Evolutionary conservation across 2,113 vertebrate species (phyloP), one percentile per base, ranked within the genome.

Genomic region (Dromaius novaehollandiae): DNA sequence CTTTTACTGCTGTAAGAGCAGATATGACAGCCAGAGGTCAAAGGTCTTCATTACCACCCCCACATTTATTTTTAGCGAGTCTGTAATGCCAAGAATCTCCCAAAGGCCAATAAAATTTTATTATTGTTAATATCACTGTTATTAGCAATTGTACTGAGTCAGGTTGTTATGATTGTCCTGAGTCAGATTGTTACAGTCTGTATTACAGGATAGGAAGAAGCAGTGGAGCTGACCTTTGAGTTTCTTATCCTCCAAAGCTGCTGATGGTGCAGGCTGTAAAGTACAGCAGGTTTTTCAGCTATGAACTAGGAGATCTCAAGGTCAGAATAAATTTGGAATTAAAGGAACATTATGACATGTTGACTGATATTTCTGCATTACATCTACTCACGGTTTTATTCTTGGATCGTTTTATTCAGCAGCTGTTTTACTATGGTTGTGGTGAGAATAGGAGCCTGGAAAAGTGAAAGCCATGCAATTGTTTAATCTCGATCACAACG

Each of bases 171-270:
- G 7, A 64, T 70, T 93, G 36, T 95, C 85, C 89, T 93, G 93
- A 85, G 76, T 96, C 90, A 96, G 92, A 70, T 83, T 93, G 91
- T 96, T 94, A 96, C 68, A 91, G 76, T 90, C n/a, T 61, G 22
- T 58, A 5, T 80, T 85, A 73, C 4, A 21, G 88, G 55, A 80
- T 63, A 96, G 90, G 70, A 82, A 94, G 93, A 91, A 94, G 50
- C 78, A 51, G 60, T 80, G 78, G 77, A 89, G 66, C 71, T 95
- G 97, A 98, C 81, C 97, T 98, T 97, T 98, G 96, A 97, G 63
- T 96, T 97, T 78, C 82, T 98, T 97, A 97, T 96, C 96, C 96
- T 96, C 89, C 80, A 50, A 86, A 97, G 88, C 16, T 0, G 97
- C 95, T 97, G 96, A 97, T 94, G 86, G 65, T 96, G 93, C 94